These are phyloP conservation scores for Syngnathoides biaculeatus DNA, from an alignment of 2,113 vertebrate genomes.

Conservation along the genomic window DNA sequence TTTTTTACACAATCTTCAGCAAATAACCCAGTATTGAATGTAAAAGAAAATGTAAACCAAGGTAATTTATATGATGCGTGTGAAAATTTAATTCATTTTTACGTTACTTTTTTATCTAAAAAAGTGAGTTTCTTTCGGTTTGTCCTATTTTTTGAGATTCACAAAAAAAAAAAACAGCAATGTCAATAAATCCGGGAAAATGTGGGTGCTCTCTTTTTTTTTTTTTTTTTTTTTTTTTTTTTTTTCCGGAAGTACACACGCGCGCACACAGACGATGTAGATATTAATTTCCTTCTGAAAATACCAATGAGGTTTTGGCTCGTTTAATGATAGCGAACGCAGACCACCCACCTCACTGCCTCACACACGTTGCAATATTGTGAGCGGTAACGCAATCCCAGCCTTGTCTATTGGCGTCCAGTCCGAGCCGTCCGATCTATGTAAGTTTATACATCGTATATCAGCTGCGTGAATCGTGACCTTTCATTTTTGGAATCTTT, in stretches of 20 bases:
- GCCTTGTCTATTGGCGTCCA: constrained; percentile 76
- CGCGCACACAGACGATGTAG: constrained; percentile 49
- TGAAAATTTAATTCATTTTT: too few relatives aligned
- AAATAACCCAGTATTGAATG: too few relatives aligned
- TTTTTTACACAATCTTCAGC: too few relatives aligned
- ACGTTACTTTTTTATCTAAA: background rate
- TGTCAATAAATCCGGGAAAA: background rate
- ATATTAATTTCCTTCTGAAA: constrained; percentile 86
- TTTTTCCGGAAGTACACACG: constrained; percentile 37
- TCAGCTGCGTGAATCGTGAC: constrained; percentile 74
- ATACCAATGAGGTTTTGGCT: constrained; percentile 83
- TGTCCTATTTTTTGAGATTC: background rate
- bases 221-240: background rate
- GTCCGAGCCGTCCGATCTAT: constrained; percentile 66
- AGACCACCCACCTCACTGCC: constrained; percentile 88
- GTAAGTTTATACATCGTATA: constrained; percentile 64
- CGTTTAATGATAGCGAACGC: constrained; percentile 73
- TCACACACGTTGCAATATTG: constrained; percentile 65
- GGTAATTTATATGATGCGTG: too few relatives aligned
- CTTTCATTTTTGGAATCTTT: constrained; percentile 68
- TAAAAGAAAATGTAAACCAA: too few relatives aligned
- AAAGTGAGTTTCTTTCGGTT: too few relatives aligned
- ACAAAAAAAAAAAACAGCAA: background rate
- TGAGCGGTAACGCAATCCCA: constrained; percentile 76
- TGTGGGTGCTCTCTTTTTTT: constrained; percentile 1